Base-by-base conservation (phyloP, 1,140 invertebrate genomes). In the Tribolium madens region DNA sequence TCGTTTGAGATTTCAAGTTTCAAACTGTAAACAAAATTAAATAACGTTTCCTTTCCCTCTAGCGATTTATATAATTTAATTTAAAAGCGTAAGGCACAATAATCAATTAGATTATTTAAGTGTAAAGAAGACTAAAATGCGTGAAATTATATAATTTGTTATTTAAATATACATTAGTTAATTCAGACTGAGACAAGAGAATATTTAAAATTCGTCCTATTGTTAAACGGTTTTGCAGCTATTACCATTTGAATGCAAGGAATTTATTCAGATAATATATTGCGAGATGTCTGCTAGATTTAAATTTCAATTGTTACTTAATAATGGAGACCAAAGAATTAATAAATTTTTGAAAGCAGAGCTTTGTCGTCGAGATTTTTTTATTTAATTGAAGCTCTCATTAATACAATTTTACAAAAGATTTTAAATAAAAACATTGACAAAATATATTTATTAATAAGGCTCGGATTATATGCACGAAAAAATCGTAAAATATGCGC, bases 61-160 rank as follows among this genome's bases (percentile, higher is more conserved):
- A 13, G 26, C 26, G 57, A 64, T 64, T 64, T 64, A 33, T 64
- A 64, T 33, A 64, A 64, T 64, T 33, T 57, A 7, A 57, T 31
- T 57, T 26, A 57, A 21, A 57, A 26, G 2, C 52, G 15, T 17
- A 53, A 26, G 26, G 26, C 31, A 13, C 26, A 64, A 64, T 64
- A 12, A 64, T 31, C 26, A 12, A n/a, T 42, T 42, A 42, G n/a
- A 42, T 42, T 10, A 42, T 9, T 42, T 42, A n/a, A 42, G 36
- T 42, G 36, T 42, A 42, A n/a, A 42, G 36, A 42, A 42, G 36
- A 42, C n/a, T 42, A 10, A 42, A n/a, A 42, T 10, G 36, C 36
- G 36, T 42, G 6, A 42, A 42, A 42, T 42, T 42, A 42, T 42
- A 42, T 42, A 42, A 42, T 42, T 42, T 42, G 36, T 7, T 9